These are phyloP conservation scores for Nephila pilipes DNA, from an alignment of 1,140 invertebrate genomes.

Conservation along the genomic window DNA sequence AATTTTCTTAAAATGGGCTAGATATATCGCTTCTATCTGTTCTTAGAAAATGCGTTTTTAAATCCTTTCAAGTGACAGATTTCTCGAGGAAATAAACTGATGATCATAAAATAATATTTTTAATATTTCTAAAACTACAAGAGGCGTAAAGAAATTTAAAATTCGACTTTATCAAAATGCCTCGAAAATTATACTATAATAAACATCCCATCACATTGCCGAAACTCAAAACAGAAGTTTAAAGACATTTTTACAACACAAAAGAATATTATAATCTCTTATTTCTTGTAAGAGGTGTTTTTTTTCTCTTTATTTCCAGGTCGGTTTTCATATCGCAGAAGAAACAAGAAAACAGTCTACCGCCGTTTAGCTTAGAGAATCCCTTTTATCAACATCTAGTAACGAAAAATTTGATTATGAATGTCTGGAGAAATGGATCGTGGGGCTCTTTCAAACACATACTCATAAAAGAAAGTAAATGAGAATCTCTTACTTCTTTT, in stretches of 20 bases:
- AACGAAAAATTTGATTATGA: slow-evolving; percentile 89
- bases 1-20: not conserved
- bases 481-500: not conserved
- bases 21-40: not conserved
- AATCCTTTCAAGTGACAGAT: too few species aligned
- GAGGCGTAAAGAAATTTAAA: too few species aligned
- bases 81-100: too few species aligned
- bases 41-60: too few species aligned
- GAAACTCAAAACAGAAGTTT: too few species aligned
- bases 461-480: slow-evolving; percentile 79
- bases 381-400: slow-evolving; percentile 85
- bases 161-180: too few species aligned
- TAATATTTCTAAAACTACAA: too few species aligned
- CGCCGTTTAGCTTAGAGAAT: slow-evolving; percentile 85
- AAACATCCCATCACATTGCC: too few species aligned
- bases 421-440: slow-evolving; percentile 88
- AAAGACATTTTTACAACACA: not conserved
- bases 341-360: slow-evolving; percentile 74
- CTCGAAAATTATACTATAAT: too few species aligned
- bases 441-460: slow-evolving; percentile 93
- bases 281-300: not conserved
- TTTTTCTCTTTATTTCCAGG: slow-evolving; percentile 82
- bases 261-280: not conserved
- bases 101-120: too few species aligned
- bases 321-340: slow-evolving; percentile 37